Base-by-base conservation (phyloP, 2,113 vertebrate genomes). In the Cynocephalus volans region DNA sequence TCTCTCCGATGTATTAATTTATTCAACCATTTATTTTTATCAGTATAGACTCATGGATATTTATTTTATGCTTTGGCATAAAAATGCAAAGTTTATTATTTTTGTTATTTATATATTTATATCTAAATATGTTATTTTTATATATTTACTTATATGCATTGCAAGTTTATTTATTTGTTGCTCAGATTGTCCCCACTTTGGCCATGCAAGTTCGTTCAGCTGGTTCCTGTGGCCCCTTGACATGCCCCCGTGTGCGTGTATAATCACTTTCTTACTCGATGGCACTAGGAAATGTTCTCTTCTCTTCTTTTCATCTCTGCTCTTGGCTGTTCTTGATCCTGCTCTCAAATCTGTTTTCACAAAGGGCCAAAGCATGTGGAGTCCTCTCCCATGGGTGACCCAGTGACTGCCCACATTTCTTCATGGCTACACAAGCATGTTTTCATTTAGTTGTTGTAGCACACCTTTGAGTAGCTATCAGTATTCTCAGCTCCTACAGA, bases 191-290 rank as follows among this genome's bases (percentile, higher is more conserved):
- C 8, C 18, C 21, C 15, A 28, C 28, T 52, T 60, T 33, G 67
- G 17, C 33, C 0, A 0, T 21, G 13, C 2, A 5, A 8, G 24
- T 24, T n/a, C 75, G 36, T 41, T 58, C 48, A 14, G 1, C 24
- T 8, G 33, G 41, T 12, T 50, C 73, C 21, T 10, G 3, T 7
- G 12, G 26, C 18, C 36, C 58, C 90, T 54, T 52, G 87, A 12
- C 24, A 24, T 11, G 14, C 4, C 5, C 56, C 23, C 1, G 1
- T 6, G 10, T 52, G 69, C 26, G 33, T 31, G 11, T 52, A 1
- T 45, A 14, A 33, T 69, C 54, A 64, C 50, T 67, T 60, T 36
- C 69, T 17, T 52, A 17, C 26, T 50, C n/a, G 3, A 0, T 26
- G 52, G 31, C 36, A 5, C 24, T 36, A 50, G 6, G 1, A 11